These are phyloP conservation scores for Panorpa germanica DNA, from an alignment of 2,888 invertebrate species.

Conservation along the genomic window DNA sequence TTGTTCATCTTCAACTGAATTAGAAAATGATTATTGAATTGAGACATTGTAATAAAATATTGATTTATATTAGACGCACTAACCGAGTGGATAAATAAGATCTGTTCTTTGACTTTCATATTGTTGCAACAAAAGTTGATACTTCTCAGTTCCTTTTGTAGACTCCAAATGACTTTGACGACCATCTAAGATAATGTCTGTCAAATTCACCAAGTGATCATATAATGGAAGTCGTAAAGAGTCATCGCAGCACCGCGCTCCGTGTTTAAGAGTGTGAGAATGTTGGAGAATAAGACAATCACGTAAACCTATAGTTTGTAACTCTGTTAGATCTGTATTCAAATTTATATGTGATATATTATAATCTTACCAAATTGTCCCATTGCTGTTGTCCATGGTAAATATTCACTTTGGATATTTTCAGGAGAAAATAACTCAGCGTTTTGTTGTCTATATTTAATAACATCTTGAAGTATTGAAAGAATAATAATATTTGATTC, in stretches of 20 bases:
- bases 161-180: slow-evolving; percentile 49
- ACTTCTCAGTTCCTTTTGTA: slow-evolving; percentile 32
- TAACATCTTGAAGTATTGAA: slow-evolving; percentile 42
- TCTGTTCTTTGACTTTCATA: slow-evolving; percentile 46
- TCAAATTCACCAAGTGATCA: slow-evolving; percentile 47
- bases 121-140: slow-evolving; percentile 35
- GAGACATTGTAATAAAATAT: background rate
- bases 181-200: slow-evolving; percentile 56
- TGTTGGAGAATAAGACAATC: slow-evolving; percentile 27
- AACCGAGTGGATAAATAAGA: slow-evolving; percentile 46
- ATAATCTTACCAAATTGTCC: slow-evolving; percentile 31
- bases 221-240: slow-evolving; percentile 30
- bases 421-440: slow-evolving; percentile 26
- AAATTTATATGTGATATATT: too few relatives aligned
- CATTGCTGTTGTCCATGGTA: slow-evolving; percentile 56
- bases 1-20: slow-evolving; percentile 51
- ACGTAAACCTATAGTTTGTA: slow-evolving; percentile 23
- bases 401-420: slow-evolving; percentile 31
- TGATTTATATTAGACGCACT: slow-evolving; percentile 15
- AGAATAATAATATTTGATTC: slow-evolving; percentile 37
- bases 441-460: slow-evolving; percentile 39
- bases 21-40: slow-evolving; percentile 8
- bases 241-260: slow-evolving; percentile 21
- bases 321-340: background rate
- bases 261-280: slow-evolving; percentile 20